Evolutionary conservation across 2,113 vertebrate genomes (phyloP).

Genomic region (Phasianus colchicus): DNA sequence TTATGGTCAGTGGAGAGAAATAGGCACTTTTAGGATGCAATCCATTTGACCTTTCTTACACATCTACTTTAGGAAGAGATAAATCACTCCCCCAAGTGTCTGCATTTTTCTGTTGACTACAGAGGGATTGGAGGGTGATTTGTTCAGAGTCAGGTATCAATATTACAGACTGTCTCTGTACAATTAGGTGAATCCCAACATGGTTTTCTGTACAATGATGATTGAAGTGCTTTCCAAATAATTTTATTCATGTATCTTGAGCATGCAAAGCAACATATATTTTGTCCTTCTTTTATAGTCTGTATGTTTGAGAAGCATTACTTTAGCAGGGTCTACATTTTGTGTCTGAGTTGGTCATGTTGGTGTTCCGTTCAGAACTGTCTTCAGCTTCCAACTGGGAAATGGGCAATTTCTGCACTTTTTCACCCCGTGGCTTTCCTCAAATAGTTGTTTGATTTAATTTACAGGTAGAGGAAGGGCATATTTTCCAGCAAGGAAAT

Average conservation of each 20-base stretch:
- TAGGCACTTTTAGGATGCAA: conserved; percentile 21
- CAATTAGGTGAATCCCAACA: not conserved
- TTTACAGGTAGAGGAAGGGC: not conserved
- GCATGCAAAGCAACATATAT: not conserved
- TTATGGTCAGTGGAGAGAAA: conserved; percentile 33
- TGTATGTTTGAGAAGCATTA: not conserved
- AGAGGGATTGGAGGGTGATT: not conserved
- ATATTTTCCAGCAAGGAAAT: conserved; percentile 1
- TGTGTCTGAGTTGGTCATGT: not conserved
- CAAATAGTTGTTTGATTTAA: conserved; percentile 25
- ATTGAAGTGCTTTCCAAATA: not conserved
- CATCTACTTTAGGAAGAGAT: conserved; percentile 33
- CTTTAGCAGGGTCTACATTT: not conserved
- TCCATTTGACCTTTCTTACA: conserved; percentile 52
- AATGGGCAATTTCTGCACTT: not conserved
- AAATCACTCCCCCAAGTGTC: conserved; percentile 2
- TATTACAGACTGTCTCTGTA: not conserved
- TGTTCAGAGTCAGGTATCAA: not conserved
- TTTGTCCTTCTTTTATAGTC: not conserved
- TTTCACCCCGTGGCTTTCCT: not conserved
- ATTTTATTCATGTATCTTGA: not conserved
- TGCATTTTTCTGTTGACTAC: not conserved
- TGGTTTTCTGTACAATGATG: not conserved
- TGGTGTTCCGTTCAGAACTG: not conserved
- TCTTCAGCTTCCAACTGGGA: not conserved